A percentile compares a stretch with the other conserved stretches of the same genome.
These are phyloP conservation scores for Orchestia grillus DNA, from an alignment of 1,140 invertebrate species.

Conservation along the genomic window DNA sequence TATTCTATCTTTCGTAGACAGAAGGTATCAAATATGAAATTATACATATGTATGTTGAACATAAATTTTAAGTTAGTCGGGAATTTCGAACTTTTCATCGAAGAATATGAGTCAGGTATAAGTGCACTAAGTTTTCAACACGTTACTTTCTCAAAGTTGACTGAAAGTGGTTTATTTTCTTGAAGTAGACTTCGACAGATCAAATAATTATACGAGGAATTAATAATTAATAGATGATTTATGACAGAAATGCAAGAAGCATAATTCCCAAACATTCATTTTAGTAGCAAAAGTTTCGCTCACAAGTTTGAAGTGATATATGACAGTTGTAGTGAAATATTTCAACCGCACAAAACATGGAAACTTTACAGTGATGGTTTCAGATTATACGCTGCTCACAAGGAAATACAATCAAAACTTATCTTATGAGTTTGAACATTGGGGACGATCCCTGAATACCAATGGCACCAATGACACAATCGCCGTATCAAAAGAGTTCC, in stretches of 20 bases:
- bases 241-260: neutral
- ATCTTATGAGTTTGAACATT: neutral
- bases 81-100: neutral
- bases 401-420: neutral
- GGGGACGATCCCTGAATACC: neutral
- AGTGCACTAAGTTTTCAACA: neutral
- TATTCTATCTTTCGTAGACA: neutral
- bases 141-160: neutral
- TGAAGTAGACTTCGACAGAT: neutral
- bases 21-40: neutral
- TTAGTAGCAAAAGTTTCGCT: neutral
- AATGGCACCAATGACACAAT: no score
- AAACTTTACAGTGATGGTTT: no score
- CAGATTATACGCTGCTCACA: no score
- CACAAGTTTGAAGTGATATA: neutral
- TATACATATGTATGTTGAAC: neutral
- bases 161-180: neutral
- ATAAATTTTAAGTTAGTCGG: neutral
- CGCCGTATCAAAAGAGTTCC: neutral
- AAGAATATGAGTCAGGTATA: neutral
- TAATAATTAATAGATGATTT: neutral
- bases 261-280: neutral
- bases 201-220: neutral
- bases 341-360: neutral
- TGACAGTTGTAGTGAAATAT: neutral